phyloP scores from a whole-genome alignment of 1,140 invertebrate species.

The Ooceraea biroi region DNA sequence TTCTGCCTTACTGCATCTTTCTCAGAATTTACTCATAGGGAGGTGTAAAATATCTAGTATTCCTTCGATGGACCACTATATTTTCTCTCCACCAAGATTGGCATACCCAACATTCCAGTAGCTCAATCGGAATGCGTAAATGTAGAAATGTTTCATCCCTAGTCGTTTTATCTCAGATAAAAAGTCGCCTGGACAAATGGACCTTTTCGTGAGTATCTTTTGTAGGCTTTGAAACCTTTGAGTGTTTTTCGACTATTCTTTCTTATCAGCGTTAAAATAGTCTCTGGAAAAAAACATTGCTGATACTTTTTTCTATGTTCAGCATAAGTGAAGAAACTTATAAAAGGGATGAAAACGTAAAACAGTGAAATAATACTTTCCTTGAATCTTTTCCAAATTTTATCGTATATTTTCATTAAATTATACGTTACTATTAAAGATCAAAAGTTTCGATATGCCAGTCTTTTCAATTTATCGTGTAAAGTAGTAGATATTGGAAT shows the following conservation, averaged over 20 bases:
- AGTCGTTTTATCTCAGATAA: slow-evolving; percentile 31
- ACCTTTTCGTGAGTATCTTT: background rate
- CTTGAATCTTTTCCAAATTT: background rate
- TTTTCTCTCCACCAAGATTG: background rate
- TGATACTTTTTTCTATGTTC: background rate
- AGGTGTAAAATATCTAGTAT: background rate
- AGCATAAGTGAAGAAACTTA: background rate
- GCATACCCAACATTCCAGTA: slow-evolving; percentile 9
- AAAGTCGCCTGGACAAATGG: background rate
- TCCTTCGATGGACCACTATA: background rate
- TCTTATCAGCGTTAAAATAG: background rate
- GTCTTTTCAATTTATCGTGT: background rate
- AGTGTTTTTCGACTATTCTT: slow-evolving; percentile 11
- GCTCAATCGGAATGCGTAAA: background rate
- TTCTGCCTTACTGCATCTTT: background rate
- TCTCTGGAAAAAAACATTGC: background rate
- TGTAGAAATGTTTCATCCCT: slow-evolving; percentile 8
- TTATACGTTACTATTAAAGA: too few relatives aligned
- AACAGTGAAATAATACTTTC: background rate
- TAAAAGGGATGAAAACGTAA: background rate
- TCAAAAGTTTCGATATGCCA: background rate
- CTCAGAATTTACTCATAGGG: background rate
- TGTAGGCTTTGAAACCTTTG: background rate
- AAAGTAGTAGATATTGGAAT: background rate
- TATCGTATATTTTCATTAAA: background rate